Evolutionary conservation across 2,888 invertebrate species (phyloP).

Genomic region (Drosophila anceps): DNA sequence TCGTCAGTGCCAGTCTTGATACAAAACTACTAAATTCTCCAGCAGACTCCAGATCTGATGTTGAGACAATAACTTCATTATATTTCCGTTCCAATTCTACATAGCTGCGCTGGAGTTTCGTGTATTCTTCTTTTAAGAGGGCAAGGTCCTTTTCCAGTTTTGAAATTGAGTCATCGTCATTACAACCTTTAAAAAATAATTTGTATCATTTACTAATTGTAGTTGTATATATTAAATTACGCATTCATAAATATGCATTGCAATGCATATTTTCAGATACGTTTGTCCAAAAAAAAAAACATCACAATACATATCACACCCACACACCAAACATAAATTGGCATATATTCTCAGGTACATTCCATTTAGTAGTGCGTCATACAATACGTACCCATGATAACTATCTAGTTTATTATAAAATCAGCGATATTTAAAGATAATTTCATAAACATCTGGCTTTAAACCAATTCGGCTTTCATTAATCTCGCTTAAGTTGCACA

Average conservation of each 20-base stretch:
- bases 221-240: neutral
- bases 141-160: conserved; percentile 94
- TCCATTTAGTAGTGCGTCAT: neutral
- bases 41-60: conserved; percentile 87
- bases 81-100: conserved; percentile 94
- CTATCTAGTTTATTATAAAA: conserved; percentile 17
- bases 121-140: conserved; percentile 95
- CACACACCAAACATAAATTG: neutral
- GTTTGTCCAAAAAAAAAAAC: neutral
- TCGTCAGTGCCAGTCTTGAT: conserved; percentile 92
- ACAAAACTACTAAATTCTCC: conserved; percentile 90
- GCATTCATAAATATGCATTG: neutral
- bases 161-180: conserved; percentile 78
- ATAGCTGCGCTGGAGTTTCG: conserved; percentile 93
- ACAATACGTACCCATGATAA: conserved; percentile 46
- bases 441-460: conserved; percentile 22
- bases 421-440: conserved; percentile 9
- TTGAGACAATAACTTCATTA: conserved; percentile 90
- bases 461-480: conserved; percentile 19
- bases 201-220: neutral
- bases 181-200: conserved; percentile 36
- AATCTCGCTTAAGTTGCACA: conserved; percentile 14
- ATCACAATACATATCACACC: conserved; percentile 2
- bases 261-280: neutral
- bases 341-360: neutral